phyloP scores from a whole-genome alignment of 30 jellyfish, hydroid and myxozoan genomes.

The Calvadosia cruxmelitensis region DNA sequence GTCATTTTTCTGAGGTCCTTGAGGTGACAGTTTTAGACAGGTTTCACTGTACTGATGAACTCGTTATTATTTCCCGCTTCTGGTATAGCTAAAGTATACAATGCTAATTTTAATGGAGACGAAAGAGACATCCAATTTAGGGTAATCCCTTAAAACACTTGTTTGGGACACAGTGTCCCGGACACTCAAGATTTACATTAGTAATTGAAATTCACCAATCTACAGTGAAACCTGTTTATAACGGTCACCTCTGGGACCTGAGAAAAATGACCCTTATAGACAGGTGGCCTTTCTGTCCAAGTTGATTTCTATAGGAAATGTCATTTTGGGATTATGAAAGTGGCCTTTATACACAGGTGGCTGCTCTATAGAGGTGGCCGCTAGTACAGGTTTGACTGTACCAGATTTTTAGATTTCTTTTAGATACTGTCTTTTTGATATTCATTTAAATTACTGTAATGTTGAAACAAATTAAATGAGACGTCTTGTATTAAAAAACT shows the following conservation, averaged over 20 bases:
- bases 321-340: background rate
- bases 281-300: background rate
- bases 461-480: background rate
- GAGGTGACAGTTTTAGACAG: too few species aligned
- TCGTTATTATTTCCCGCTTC: too few species aligned
- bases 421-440: background rate
- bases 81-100: too few species aligned
- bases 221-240: background rate
- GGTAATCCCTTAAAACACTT: too few species aligned
- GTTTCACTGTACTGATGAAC: too few species aligned
- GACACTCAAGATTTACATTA: too few species aligned
- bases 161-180: too few species aligned
- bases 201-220: background rate
- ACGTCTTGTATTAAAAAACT: too few species aligned
- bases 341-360: background rate
- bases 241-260: background rate
- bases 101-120: too few species aligned
- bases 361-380: background rate
- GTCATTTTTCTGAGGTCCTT: too few species aligned
- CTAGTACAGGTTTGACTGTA: background rate
- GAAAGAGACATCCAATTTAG: too few species aligned
- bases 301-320: background rate
- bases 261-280: background rate
- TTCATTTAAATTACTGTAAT: background rate
- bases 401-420: background rate